These are phyloP conservation scores for Seira musarum DNA, from an alignment of 2,888 invertebrate species.

Conservation along the genomic window DNA sequence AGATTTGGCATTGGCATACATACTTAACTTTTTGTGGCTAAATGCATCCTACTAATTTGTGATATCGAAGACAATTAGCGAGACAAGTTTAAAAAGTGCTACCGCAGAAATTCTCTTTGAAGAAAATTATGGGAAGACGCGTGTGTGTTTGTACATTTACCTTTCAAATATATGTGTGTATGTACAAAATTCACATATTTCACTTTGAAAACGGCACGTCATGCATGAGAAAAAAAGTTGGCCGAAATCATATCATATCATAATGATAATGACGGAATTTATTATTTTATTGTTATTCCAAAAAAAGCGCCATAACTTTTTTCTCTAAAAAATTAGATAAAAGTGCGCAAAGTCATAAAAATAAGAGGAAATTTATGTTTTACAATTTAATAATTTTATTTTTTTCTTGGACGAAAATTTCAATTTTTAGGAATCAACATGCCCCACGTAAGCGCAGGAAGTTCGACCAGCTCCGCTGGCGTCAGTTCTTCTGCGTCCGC, in stretches of 20 bases:
- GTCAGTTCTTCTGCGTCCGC: conserved; percentile 62
- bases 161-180: too few species aligned
- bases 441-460: conserved; percentile 64
- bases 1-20: conserved; percentile 60
- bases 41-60: conserved; percentile 63
- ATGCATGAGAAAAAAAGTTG: conserved; percentile 63
- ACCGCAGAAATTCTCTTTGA: neutral
- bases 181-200: neutral
- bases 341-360: conserved; percentile 34
- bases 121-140: too few species aligned
- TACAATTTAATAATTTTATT: conserved; percentile 42
- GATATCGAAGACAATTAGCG: conserved; percentile 61
- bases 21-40: conserved; percentile 59
- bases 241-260: too few species aligned
- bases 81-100: conserved; percentile 43
- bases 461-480: conserved; percentile 62
- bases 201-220: conserved; percentile 40
- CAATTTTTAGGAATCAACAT: conserved; percentile 40
- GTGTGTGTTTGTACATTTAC: too few species aligned
- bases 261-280: too few species aligned
- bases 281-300: neutral
- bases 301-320: neutral
- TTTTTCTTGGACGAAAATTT: conserved; percentile 35
- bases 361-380: conserved; percentile 62
- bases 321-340: conserved; percentile 55